Base-by-base conservation (phyloP, 2,888 invertebrate genomes). In the Andrena marginata region DNA sequence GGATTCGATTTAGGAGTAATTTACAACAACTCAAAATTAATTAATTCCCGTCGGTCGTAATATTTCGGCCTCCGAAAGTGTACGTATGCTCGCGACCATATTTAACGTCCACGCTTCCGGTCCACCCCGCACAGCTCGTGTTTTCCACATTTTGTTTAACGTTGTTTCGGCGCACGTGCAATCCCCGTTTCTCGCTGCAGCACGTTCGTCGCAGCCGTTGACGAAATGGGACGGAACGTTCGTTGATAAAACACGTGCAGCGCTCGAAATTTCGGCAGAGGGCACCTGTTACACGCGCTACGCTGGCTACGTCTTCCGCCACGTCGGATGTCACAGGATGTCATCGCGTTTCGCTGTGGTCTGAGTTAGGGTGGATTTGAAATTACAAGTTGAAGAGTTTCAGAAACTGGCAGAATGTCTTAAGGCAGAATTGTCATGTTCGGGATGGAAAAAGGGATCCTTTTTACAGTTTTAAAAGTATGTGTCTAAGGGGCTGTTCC, bases 201-300 rank as follows among this genome's bases (percentile, higher is more conserved):
- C 86, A 89, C 86, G 84, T 85, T 84, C 80, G 88, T 82, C 71
- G 77, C 90, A 86, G 85, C 81, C 82, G 88, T 85, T 74, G 84
- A 86, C 84, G 67, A 80, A 75, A 76, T 56, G 74, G 42, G 59
- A 48, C 13, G 74, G 56, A 26, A 60, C 49, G 80, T 79, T 75
- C 69, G 84, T 77, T 84, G 87, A 88, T 86, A 88, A 89, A 90
- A 90, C 79, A 68, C 89, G 86, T 79, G 85, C 81, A 67, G 74
- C 59, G 80, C 82, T 77, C 77, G 77, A 80, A 77, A 79, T 77
- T 80, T 85, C 80, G 82, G 80, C 80, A 79, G 71, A 80, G 78
- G 85, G 83, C 90, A 90, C 90, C 89, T 90, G 90, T 90, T 90
- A 90, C 90, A 82, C 87, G 76, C 77, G 78, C 76, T 75, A 84